phyloP scores from a whole-genome alignment of 2,113 vertebrate species.

The Antigone vipio region DNA sequence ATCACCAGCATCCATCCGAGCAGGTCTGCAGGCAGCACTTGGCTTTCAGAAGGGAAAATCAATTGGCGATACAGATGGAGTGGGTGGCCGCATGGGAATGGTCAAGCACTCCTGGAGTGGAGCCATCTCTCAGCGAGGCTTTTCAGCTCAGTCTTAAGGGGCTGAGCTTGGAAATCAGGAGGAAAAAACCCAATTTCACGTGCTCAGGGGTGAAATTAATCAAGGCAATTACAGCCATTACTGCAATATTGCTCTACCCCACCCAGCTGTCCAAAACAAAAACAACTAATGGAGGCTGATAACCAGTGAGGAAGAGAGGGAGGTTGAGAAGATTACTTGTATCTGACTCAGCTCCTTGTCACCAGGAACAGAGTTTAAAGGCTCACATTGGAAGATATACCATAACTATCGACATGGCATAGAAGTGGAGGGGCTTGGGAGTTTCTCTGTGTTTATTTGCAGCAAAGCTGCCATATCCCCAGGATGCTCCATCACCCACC shows the following conservation, averaged over 20 bases:
- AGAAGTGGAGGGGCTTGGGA: background rate
- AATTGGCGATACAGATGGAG: background rate
- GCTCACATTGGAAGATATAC: background rate
- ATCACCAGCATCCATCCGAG: fast-evolving
- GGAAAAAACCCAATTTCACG: fast-evolving
- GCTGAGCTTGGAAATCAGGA: background rate
- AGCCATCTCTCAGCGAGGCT: background rate
- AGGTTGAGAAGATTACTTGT: background rate
- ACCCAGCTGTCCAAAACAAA: background rate
- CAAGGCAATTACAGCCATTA: background rate
- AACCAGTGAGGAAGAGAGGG: background rate
- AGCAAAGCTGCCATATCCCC: background rate
- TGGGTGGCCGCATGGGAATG: fast-evolving
- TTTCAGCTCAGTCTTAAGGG: background rate
- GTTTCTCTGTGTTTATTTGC: background rate
- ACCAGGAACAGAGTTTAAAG: background rate
- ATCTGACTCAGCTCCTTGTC: background rate
- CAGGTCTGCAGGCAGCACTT: background rate
- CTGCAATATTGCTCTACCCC: background rate
- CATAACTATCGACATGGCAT: fast-evolving
- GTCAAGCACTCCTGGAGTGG: background rate
- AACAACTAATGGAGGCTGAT: background rate
- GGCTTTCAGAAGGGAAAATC: background rate
- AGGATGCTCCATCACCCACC: background rate
- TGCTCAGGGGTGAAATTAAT: background rate